Evolutionary conservation across 1,140 invertebrate genomes (phyloP), one percentile per base, ranked within the genome.

Genomic region (Sitophilus oryzae): DNA sequence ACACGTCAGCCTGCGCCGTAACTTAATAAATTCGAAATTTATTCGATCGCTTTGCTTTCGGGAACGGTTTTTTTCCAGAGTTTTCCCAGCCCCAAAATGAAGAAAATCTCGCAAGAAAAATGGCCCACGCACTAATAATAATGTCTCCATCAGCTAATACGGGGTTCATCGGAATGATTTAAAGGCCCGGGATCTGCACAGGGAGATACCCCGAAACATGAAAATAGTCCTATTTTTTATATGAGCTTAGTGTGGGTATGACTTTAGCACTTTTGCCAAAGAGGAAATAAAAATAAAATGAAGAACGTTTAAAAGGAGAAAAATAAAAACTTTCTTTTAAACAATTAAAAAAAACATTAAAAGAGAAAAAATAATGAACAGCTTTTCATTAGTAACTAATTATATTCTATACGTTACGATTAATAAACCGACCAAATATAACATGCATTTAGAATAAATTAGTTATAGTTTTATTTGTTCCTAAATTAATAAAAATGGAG

Each of bases 151-250:
- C 51, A 53, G 40, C 51, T 53, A 45, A 53, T 53, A 53, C 42
- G 51, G 34, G 43, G 51, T 46, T 53, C 51, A 53, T 53, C 51
- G 46, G 46, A 53, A 53, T 53, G 51, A 53, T 53, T 53, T 53
- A 53, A 30, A 19, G 22, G 51, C 25, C 14, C 42, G 51, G 43
- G 51, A 53, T 52, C 38, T 42, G 40, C n/a, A n/a, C 40, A 30
- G 34, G 19, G 37, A 50, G 47, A 45, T 41, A 37, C n/a, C 44
- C 38, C 51, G 41, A 53, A 53, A 53, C 51, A 53, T 53, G 14
- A 41, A 40, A 43, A 37, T n/a, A n/a, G n/a, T n/a, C 34, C 42
- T 18, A 53, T 53, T 53, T 52, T 53, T 53, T 46, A 50, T 35
- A 15, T 8, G 20, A 23, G 35, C 37, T 23, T 38, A 43, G 40